Percentiles rank a stretch among this genome's conserved stretches.
Evolutionary conservation across 2,888 invertebrate species (phyloP).

Genomic region (Panopea generosa): DNA sequence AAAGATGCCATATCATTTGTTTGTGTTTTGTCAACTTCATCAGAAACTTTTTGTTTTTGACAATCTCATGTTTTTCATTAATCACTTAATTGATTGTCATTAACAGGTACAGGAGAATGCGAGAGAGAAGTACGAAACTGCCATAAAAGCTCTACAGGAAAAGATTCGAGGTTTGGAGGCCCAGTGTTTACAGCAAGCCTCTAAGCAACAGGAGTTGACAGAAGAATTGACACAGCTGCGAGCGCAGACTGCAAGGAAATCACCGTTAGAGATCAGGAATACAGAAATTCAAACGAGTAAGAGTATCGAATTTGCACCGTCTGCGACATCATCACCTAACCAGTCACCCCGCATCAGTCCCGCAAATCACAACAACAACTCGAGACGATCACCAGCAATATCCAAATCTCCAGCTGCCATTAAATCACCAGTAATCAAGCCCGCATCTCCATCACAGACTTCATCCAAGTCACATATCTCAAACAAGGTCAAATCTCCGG

Average conservation of each 20-base stretch:
- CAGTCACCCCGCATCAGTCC: slow-evolving; percentile 59
- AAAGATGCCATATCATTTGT: no score
- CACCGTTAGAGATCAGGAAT: slow-evolving; percentile 36
- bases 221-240: slow-evolving; percentile 69
- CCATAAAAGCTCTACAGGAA: slow-evolving; percentile 68
- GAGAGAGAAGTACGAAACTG: slow-evolving; percentile 73
- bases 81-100: no score
- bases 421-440: slow-evolving; percentile 38
- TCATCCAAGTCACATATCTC: slow-evolving; percentile 18
- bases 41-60: no score
- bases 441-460: slow-evolving; percentile 16
- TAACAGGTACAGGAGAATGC: slow-evolving; percentile 75
- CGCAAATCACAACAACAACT: slow-evolving; percentile 33
- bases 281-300: slow-evolving; percentile 61
- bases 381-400: slow-evolving; percentile 43
- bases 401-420: slow-evolving; percentile 33
- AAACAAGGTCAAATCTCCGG: not conserved
- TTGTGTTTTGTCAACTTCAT: no score
- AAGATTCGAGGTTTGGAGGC: slow-evolving; percentile 68
- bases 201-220: slow-evolving; percentile 67
- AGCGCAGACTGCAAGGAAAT: slow-evolving; percentile 59
- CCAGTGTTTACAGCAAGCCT: slow-evolving; percentile 66
- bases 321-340: slow-evolving; percentile 64
- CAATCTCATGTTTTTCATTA: no score
- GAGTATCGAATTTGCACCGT: slow-evolving; percentile 60